Conservation (phyloP, 2,888 invertebrate genomes). For the Drosophila greeni region DNA sequence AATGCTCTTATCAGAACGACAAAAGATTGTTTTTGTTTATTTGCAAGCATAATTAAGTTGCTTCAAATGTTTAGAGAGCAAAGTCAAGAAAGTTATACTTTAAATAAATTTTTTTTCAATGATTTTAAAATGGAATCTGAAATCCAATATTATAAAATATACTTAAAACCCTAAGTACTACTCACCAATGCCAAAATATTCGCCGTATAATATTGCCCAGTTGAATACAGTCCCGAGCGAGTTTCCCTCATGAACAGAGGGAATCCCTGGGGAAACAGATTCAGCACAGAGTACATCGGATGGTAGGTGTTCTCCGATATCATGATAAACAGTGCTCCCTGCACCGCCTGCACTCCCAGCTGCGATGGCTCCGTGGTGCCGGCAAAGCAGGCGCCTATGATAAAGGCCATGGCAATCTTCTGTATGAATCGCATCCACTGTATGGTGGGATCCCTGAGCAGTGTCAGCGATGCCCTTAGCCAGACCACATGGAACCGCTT, state of each 20-base stretch:
- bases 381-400: conserved; percentile 91
- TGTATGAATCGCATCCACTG: conserved; percentile 88
- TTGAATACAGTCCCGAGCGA: conserved; percentile 89
- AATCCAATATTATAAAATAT: neutral
- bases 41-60: neutral
- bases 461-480: conserved; percentile 86
- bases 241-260: conserved; percentile 90
- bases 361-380: conserved; percentile 87
- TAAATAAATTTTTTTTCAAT: neutral
- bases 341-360: conserved; percentile 90
- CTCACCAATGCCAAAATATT: conserved; percentile 89
- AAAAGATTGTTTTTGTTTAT: neutral
- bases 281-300: conserved; percentile 93
- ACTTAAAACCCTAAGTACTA: conserved; percentile 8
- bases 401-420: conserved; percentile 87
- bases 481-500: conserved; percentile 87
- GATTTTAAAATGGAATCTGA: neutral
- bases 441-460: conserved; percentile 88
- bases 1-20: neutral
- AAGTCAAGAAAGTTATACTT: neutral
- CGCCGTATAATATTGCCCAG: conserved; percentile 88
- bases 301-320: conserved; percentile 94
- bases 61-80: neutral
- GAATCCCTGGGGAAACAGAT: conserved; percentile 88
- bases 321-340: conserved; percentile 92